Evolutionary conservation across 2,888 invertebrate genomes (phyloP), one percentile per base, ranked within the genome.

Genomic region (Lacanobia oleracea): DNA sequence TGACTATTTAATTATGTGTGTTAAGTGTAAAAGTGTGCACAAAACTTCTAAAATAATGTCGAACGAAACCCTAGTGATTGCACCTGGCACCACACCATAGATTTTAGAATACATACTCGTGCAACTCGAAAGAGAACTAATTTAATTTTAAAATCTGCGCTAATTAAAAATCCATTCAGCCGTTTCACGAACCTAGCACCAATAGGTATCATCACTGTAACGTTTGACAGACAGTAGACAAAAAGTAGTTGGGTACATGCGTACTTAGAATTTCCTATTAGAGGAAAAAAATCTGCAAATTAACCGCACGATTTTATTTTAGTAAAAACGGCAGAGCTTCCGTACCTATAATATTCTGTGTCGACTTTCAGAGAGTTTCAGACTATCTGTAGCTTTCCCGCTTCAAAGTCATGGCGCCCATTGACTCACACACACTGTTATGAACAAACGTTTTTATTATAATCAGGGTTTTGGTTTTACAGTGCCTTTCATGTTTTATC

Each of bases 401-500:
- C 37, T 54, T 66, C 45, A 72, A 67, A 64, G 40, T 60, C 53
- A 53, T 51, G 61, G 60, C 59, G 63, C 51, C 63, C 64, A 68
- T 61, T 68, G 72, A 57, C 66, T 56, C 50, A 65, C 60, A 54
- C 61, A 64, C 61, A 65, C 59, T 57, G 70, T 51, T 69, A 43
- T 51, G 12, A 64, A 68, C 8, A 45, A 76, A 69, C 73, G 63
- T 67, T 71, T 73, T 64, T 61, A 59, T 61, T 77, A 75, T 57
- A 84, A 75, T 53, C 70, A 27, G 45, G 23, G 43, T 78, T 79
- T 78, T 69, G 63, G 59, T 66, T 78, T 68, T 57, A 53, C 60
- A 75, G 45, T 72, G 61, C 50, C 67, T 72, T 75, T 72, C 77
- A 75, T 63, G 61, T 73, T 79, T 87, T 87, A 87, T 88, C 88